Conservation (phyloP, 2,797 vertebrate species). For the Thamnophis elegans region DNA sequence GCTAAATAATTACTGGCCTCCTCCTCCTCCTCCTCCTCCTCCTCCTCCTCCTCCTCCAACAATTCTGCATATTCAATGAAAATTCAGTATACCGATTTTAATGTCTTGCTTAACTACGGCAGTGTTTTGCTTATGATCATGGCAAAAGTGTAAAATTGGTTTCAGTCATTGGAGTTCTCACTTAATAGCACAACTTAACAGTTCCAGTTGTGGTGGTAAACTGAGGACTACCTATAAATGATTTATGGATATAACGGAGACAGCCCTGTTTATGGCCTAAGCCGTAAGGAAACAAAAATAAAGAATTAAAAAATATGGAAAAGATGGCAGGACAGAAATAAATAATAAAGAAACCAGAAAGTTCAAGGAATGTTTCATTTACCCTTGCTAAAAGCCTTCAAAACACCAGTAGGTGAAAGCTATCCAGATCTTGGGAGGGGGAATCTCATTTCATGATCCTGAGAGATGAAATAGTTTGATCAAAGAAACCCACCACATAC, state of each 20-base stretch:
- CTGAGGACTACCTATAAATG: background rate
- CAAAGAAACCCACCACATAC: background rate
- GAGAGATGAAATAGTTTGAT: background rate
- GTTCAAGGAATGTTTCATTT: background rate
- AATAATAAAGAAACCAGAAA: too few relatives aligned
- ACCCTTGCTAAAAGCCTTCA: background rate
- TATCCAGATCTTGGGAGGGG: background rate
- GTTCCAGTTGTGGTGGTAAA: background rate
- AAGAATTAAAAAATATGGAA: background rate
- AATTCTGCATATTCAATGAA: background rate
- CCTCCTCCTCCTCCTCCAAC: background rate
- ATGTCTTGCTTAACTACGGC: background rate
- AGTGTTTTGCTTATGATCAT: background rate
- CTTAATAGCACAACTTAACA: background rate
- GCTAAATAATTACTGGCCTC: slow-evolving; percentile 4
- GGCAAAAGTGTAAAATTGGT: background rate
- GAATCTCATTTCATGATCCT: background rate
- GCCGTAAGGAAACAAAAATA: background rate
- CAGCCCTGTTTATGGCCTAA: background rate
- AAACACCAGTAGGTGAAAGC: background rate
- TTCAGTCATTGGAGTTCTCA: background rate
- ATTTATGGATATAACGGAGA: background rate
- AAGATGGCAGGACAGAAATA: background rate
- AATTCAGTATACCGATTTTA: background rate
- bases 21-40: background rate